Conservation (phyloP, 2,888 invertebrate genomes). For the Euclidia mi region DNA sequence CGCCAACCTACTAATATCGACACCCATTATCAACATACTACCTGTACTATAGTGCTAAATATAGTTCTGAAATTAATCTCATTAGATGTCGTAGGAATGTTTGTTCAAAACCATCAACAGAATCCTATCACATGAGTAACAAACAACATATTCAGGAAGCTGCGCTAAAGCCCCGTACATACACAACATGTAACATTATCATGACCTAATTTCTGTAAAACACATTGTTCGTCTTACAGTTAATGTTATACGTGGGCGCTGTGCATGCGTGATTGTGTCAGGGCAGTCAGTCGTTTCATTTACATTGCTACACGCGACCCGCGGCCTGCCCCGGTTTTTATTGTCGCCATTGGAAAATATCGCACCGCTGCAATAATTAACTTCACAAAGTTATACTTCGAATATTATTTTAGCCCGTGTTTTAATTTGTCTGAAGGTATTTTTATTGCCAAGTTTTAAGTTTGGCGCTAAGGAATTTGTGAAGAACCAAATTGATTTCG, state of each 20-base stretch:
- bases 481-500: too few relatives aligned
- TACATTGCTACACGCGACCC: conserved; percentile 63
- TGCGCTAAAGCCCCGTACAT: background rate
- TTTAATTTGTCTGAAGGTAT: conserved; percentile 7
- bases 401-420: conserved; percentile 7
- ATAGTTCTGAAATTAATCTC: too few relatives aligned
- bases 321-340: conserved; percentile 46
- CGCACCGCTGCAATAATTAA: conserved; percentile 30
- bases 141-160: too few relatives aligned
- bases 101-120: too few relatives aligned
- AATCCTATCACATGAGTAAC: too few relatives aligned
- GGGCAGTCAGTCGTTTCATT: conserved; percentile 55
- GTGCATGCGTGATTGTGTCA: conserved; percentile 62
- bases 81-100: too few relatives aligned
- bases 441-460: conserved; percentile 4
- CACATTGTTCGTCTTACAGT: conserved; percentile 38
- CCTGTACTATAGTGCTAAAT: too few relatives aligned
- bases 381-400: conserved; percentile 12
- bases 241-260: conserved; percentile 48
- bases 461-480: background rate
- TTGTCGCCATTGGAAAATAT: conserved; percentile 51
- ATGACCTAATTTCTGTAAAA: conserved; percentile 52
- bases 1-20: too few relatives aligned
- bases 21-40: too few relatives aligned
- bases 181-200: conserved; percentile 6